phyloP scores from a whole-genome alignment of 2,113 vertebrate species.

The Sander vitreus region DNA sequence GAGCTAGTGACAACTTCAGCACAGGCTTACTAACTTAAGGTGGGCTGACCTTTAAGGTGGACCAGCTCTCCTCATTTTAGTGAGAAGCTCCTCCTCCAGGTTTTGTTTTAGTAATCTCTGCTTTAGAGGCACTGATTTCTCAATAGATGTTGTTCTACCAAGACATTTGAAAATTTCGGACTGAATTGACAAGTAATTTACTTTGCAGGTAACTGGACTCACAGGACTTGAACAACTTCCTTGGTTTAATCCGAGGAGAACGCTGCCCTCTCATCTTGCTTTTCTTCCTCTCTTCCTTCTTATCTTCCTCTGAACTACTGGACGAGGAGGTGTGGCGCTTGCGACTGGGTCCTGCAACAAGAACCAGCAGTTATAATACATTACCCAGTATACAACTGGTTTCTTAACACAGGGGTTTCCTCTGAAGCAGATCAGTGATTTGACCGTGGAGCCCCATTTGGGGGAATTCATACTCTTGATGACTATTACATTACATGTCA shows the following conservation, averaged over 20 bases:
- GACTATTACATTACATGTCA: not conserved
- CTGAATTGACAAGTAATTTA: not conserved
- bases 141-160: not conserved
- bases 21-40: too few relatives aligned
- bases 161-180: not conserved
- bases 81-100: too few relatives aligned
- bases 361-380: not conserved
- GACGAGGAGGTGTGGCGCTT: constrained; percentile 56
- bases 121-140: not conserved
- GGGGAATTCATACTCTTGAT: not conserved
- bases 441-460: not conserved
- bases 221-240: constrained; percentile 81
- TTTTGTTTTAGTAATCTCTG: not conserved
- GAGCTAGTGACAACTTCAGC: too few relatives aligned
- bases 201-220: constrained; percentile 23
- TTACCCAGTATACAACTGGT: not conserved
- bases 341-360: constrained; percentile 62
- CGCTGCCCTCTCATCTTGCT: constrained; percentile 51
- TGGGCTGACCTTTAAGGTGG: too few relatives aligned
- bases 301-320: constrained; percentile 68
- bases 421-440: not conserved
- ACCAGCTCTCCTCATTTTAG: too few relatives aligned
- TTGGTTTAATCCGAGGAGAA: constrained; percentile 78
- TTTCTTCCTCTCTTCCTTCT: constrained; percentile 65
- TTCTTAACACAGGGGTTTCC: not conserved